These are phyloP conservation scores for Allygus modestus DNA, from an alignment of 2,888 invertebrate genomes.

Conservation along the genomic window DNA sequence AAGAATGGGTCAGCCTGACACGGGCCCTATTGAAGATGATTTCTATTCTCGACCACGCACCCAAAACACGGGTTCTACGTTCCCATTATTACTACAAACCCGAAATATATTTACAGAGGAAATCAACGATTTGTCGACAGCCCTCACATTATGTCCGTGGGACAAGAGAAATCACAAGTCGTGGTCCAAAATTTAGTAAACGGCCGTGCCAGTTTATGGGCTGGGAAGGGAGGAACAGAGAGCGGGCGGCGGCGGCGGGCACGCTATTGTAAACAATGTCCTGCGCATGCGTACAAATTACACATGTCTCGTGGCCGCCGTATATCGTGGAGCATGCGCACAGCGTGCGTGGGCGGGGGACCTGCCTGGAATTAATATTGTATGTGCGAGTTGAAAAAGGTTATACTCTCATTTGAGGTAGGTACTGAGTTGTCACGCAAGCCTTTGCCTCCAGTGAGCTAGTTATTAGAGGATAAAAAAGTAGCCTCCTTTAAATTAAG, in stretches of 20 bases:
- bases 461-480: no score
- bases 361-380: no score
- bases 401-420: no score
- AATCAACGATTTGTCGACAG: slow-evolving; percentile 40
- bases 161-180: slow-evolving; percentile 41
- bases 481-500: no score
- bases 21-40: slow-evolving; percentile 7
- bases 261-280: slow-evolving; percentile 34
- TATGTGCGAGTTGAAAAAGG: no score
- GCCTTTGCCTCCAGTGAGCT: no score
- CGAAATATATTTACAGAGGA: slow-evolving; percentile 13
- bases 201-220: slow-evolving; percentile 23
- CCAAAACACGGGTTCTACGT: neutral
- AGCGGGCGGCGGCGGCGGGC: neutral
- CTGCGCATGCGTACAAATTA: slow-evolving; percentile 38
- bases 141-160: neutral
- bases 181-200: slow-evolving; percentile 36
- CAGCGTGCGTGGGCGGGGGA: neutral
- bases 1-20: neutral
- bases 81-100: neutral
- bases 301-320: neutral
- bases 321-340: neutral
- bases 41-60: slow-evolving; percentile 5
- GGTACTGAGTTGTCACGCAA: no score
- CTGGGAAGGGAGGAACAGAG: slow-evolving; percentile 35